Evolutionary conservation across 2,797 vertebrate species (phyloP), one percentile per base, ranked within the genome.

Genomic region (Arvicola amphibius): DNA sequence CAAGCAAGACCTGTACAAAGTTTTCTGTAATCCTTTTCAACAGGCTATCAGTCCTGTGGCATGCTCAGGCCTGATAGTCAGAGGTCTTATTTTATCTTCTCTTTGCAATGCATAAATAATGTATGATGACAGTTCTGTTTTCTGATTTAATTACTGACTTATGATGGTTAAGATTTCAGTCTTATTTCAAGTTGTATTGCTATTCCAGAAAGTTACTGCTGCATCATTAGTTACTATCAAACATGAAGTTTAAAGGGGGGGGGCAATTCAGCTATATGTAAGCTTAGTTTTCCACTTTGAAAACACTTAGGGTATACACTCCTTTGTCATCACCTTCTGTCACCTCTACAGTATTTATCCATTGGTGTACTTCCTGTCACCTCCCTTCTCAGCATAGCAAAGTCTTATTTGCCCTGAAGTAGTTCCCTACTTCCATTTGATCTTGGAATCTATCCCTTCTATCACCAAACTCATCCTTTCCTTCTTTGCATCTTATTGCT

Each of bases 381-480:
- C 29, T 77, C 14, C 13, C 25, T n/a, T 37, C 34, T 46, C 32
- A 65, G 12, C 19, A 48, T n/a, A 74, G 23, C 32, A 96, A 97
- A 73, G 69, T 61, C 4, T 88, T 92, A 65, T 32, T 43, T 91
- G 4, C 16, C 27, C 59, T 79, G 21, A 48, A 59, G 56, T 40
- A 81, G 46, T 71, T 19, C 16, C 79, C 78, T 73, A 91, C 67
- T 81, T 90, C 34, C 34, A 71, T 17, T n/a, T 8, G 63, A 32
- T 92, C 51, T 91, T 86, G 43, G 73, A 95, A 85, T 51, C 5
- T 1, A 34, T 96, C 12, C 83, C 43, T 94, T 13, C 19, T 92
- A 5, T 89, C 61, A 53, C 37, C 63, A n/a, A 32, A 11, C 23
- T 83, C 51, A 5, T 67, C 88, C 12, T 81, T 83, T 84, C 7